These are phyloP conservation scores for Mythimna albipuncta DNA, from an alignment of 2,888 invertebrate species.

Conservation along the genomic window DNA sequence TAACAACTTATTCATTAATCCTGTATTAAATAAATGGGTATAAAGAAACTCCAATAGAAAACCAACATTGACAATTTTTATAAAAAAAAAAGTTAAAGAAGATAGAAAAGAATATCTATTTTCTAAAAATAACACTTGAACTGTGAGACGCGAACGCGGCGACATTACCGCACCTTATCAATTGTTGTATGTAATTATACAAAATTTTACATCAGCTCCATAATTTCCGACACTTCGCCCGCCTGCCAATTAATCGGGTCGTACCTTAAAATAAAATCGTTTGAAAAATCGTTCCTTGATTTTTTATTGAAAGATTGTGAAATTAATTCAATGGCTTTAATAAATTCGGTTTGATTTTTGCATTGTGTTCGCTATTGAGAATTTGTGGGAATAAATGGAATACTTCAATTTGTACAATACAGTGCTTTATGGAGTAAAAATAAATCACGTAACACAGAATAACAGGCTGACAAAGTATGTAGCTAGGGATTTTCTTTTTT, in stretches of 20 bases:
- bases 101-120: constrained; percentile 59
- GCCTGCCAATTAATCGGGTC: constrained; percentile 69
- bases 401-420: not conserved
- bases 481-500: not conserved
- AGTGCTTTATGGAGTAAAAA: not conserved
- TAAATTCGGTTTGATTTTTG: constrained; percentile 13
- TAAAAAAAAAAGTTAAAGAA: constrained; percentile 56
- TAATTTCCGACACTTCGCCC: constrained; percentile 69
- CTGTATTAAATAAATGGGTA: constrained; percentile 25
- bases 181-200: constrained; percentile 46
- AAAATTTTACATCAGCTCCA: constrained; percentile 65
- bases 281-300: constrained; percentile 21
- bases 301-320: constrained; percentile 25
- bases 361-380: not conserved
- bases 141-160: constrained; percentile 52
- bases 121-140: constrained; percentile 65
- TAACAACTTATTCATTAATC: constrained; percentile 42
- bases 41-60: constrained; percentile 60
- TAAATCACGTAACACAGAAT: not conserved
- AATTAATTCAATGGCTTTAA: constrained; percentile 31
- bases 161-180: constrained; percentile 68
- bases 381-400: not conserved
- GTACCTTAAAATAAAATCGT: constrained; percentile 57
- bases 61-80: constrained; percentile 51
- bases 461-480: too few species aligned